Percentiles rank a stretch among this genome's conserved stretches.
phyloP scores from a whole-genome alignment of 1,140 invertebrate species.

The Pseudobourletiella spinata region DNA sequence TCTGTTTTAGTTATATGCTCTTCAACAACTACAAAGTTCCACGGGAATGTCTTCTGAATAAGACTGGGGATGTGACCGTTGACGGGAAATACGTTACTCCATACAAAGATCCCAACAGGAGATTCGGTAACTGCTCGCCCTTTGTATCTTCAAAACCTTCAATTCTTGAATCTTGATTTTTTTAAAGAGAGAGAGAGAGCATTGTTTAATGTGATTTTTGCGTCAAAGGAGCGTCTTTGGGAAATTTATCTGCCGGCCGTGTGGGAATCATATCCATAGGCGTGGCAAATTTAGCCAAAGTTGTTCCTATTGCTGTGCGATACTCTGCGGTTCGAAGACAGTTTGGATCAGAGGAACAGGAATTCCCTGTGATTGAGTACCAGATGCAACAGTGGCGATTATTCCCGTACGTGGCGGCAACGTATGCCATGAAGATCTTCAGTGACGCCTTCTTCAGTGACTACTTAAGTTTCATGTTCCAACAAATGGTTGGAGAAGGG shows the following conservation, averaged over 20 bases:
- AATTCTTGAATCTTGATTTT: background rate
- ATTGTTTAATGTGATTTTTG: too few relatives aligned
- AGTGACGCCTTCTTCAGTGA: conserved; percentile 44
- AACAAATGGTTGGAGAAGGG: conserved; percentile 11
- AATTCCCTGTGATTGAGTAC: conserved; percentile 52
- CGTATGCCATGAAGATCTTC: conserved; percentile 46
- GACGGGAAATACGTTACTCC: conserved; percentile 49
- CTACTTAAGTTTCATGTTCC: conserved; percentile 44
- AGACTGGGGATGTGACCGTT: conserved; percentile 50
- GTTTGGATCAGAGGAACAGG: conserved; percentile 45
- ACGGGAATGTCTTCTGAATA: conserved; percentile 47
- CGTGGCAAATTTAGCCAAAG: conserved; percentile 43
- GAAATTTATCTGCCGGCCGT: conserved; percentile 65
- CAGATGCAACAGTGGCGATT: conserved; percentile 54
- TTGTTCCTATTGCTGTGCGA: conserved; percentile 48
- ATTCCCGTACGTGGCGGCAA: conserved; percentile 49
- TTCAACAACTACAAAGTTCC: conserved; percentile 50
- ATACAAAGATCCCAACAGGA: conserved; percentile 42
- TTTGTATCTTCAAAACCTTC: background rate
- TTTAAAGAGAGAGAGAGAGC: too few relatives aligned
- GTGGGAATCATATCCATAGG: conserved; percentile 40
- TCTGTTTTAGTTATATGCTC: conserved; percentile 42
- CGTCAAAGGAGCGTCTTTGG: conserved; percentile 65
- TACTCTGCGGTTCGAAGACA: conserved; percentile 51
- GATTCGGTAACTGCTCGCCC: conserved; percentile 39